Evolutionary conservation across 1,140 invertebrate genomes (phyloP).

Genomic region (Leptonema lineaticorne): DNA sequence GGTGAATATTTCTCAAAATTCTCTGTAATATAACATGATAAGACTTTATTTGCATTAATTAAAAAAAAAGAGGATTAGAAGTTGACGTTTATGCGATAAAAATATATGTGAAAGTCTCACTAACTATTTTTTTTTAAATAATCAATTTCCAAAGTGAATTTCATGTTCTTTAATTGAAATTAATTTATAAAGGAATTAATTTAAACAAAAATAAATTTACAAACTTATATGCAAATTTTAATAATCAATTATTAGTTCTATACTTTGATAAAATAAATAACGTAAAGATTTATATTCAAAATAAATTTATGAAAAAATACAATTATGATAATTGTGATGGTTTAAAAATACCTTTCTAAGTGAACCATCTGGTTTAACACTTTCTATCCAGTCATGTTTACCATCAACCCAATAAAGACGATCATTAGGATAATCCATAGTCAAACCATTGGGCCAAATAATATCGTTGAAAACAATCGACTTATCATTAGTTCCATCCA

Average conservation of each 20-base stretch:
- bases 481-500: constrained; percentile 73
- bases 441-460: constrained; percentile 86
- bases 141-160: too few species aligned
- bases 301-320: neutral
- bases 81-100: too few species aligned
- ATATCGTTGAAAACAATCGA: constrained; percentile 66
- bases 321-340: constrained; percentile 26
- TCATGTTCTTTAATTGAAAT: too few species aligned
- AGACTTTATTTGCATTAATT: too few species aligned
- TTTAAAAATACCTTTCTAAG: constrained; percentile 58
- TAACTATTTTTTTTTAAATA: too few species aligned
- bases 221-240: neutral
- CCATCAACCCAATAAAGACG: constrained; percentile 79
- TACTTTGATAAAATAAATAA: too few species aligned
- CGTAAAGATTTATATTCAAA: neutral
- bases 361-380: constrained; percentile 71
- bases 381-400: constrained; percentile 72
- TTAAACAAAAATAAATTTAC: neutral
- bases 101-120: too few species aligned
- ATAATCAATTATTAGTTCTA: neutral
- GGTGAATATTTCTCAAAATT: constrained; percentile 52
- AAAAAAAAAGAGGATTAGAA: neutral
- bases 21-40: constrained; percentile 16
- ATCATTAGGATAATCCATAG: constrained; percentile 81
- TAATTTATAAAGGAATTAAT: neutral